phyloP scores from a whole-genome alignment of 1,140 invertebrate genomes.

The Halesus radiatus region DNA sequence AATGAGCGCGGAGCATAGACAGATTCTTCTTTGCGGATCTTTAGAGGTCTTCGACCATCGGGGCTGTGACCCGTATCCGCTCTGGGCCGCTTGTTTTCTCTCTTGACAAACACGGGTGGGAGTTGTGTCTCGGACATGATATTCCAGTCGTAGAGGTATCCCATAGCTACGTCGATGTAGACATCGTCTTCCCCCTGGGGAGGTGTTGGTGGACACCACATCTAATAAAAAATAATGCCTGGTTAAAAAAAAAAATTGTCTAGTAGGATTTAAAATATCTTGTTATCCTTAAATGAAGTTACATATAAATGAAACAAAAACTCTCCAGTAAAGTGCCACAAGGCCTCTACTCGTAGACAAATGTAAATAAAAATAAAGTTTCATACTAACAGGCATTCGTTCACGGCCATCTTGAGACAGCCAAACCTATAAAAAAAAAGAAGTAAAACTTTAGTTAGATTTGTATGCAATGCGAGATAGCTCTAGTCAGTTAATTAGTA shows the following conservation, averaged over 20 bases:
- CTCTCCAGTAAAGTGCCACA: too few relatives aligned
- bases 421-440: slow-evolving; percentile 75
- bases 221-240: slow-evolving; percentile 70
- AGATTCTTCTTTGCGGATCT: slow-evolving; percentile 82
- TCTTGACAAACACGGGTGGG: slow-evolving; percentile 88
- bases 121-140: slow-evolving; percentile 87
- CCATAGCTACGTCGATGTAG: slow-evolving; percentile 88
- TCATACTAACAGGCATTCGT: slow-evolving; percentile 82
- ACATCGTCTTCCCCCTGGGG: slow-evolving; percentile 92
- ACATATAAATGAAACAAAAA: too few relatives aligned
- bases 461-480: too few relatives aligned
- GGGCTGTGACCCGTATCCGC: slow-evolving; percentile 72
- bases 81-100: slow-evolving; percentile 82
- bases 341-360: too few relatives aligned
- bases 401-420: slow-evolving; percentile 79
- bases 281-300: too few relatives aligned
- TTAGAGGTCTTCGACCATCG: slow-evolving; percentile 73
- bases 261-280: too few relatives aligned
- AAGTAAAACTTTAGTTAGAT: too few relatives aligned
- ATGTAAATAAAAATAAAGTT: slow-evolving; percentile 36
- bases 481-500: too few relatives aligned
- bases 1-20: slow-evolving; percentile 85
- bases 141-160: slow-evolving; percentile 87
- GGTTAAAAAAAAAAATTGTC: too few relatives aligned
- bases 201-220: slow-evolving; percentile 96